phyloP scores from a whole-genome alignment of 2,797 vertebrate genomes.

The Mycteria americana region DNA sequence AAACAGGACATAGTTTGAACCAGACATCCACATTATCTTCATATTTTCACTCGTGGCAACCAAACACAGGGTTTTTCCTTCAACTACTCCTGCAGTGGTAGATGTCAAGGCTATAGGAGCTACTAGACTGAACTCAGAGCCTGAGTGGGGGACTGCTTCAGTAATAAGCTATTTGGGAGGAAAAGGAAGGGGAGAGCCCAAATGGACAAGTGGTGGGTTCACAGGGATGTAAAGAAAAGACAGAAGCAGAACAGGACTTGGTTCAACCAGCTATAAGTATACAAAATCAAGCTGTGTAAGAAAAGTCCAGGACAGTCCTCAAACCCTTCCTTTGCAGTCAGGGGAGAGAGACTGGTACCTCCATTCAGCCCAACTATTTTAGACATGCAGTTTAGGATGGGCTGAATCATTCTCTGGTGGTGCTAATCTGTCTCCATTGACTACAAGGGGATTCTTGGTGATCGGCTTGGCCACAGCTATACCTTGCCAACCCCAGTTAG shows the following conservation, averaged over 20 bases:
- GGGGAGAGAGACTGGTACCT: not conserved
- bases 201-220: not conserved
- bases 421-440: not conserved
- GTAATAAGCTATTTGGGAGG: not conserved
- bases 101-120: not conserved
- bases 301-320: not conserved
- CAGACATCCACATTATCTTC: not conserved
- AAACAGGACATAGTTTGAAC: not conserved
- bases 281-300: not conserved
- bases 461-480: not conserved
- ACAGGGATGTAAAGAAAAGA: not conserved
- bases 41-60: not conserved
- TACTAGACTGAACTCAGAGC: not conserved
- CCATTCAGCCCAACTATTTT: not conserved
- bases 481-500: not conserved
- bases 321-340: not conserved
- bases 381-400: not conserved
- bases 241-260: not conserved
- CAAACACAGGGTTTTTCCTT: not conserved
- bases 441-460: not conserved
- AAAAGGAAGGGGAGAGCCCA: not conserved
- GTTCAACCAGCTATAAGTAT: not conserved
- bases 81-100: not conserved
- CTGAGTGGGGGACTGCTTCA: not conserved
- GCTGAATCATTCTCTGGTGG: not conserved